Evolutionary conservation across 2,888 invertebrate species (phyloP).

Genomic region (Periphyllus acericola): DNA sequence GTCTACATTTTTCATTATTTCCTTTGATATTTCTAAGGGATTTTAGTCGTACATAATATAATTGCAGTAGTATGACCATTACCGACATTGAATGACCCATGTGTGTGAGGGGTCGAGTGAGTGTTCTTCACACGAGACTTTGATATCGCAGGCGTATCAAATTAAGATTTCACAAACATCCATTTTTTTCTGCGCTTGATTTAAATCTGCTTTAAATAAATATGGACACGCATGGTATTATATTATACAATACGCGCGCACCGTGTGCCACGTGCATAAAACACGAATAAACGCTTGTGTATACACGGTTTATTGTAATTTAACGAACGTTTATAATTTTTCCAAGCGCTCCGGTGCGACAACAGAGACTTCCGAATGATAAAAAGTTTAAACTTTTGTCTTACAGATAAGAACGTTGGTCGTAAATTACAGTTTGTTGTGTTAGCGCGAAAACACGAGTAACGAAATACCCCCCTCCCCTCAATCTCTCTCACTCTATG

Average conservation of each 20-base stretch:
- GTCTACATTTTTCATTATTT: slow-evolving; percentile 28
- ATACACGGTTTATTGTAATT: neutral
- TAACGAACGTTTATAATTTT: neutral
- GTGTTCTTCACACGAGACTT: neutral
- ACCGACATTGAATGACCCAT: too few species aligned
- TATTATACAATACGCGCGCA: too few species aligned
- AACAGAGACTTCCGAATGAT: neutral
- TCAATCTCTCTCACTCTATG: neutral
- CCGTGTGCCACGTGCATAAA: too few species aligned
- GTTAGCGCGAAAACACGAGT: neutral
- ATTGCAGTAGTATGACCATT: slow-evolving; percentile 5
- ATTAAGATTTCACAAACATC: neutral
- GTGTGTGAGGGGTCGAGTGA: too few species aligned
- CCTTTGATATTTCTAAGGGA: slow-evolving; percentile 18
- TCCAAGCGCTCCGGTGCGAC: neutral
- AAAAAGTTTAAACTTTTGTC: neutral
- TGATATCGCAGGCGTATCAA: neutral
- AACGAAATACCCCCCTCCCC: neutral
- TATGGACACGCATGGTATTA: neutral
- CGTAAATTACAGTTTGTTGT: neutral
- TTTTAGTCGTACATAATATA: neutral
- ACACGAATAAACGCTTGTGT: too few species aligned
- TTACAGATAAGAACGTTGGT: neutral
- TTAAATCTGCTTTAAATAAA: neutral
- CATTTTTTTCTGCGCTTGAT: neutral